These are phyloP conservation scores for Acipenser oxyrinchus DNA, from an alignment of 2,797 vertebrate species.

Conservation along the genomic window DNA sequence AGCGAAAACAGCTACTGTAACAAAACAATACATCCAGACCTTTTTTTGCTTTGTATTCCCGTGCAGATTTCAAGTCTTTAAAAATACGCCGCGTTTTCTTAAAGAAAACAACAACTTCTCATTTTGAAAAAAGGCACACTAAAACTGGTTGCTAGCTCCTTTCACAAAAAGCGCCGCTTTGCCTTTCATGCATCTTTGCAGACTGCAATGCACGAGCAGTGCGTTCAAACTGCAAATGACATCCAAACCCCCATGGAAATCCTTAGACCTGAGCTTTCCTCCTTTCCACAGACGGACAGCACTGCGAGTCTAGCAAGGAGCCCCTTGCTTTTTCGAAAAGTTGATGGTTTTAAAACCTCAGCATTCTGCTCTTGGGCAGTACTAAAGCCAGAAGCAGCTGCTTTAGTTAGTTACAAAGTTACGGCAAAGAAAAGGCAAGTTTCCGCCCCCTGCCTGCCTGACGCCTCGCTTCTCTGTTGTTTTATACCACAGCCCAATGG, in stretches of 20 bases:
- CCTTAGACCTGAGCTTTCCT: neutral
- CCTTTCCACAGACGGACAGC: too few species aligned
- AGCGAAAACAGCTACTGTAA: conserved; percentile 9
- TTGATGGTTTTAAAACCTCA: conserved; percentile 6
- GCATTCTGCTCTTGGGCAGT: too few species aligned
- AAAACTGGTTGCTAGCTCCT: neutral
- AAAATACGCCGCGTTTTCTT: neutral
- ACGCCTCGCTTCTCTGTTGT: conserved; percentile 15
- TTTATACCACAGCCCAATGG: conserved; percentile 14
- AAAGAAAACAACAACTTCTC: conserved; percentile 8
- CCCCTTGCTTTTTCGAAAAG: conserved; percentile 4
- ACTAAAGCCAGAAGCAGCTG: neutral
- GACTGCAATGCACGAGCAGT: conserved; percentile 10
- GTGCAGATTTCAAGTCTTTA: neutral
- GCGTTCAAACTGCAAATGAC: conserved; percentile 12
- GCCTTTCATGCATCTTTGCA: conserved; percentile 6
- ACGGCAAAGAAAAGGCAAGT: conserved; percentile 9
- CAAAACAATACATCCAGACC: conserved; percentile 22
- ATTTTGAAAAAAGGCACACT: neutral
- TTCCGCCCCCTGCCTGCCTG: conserved; percentile 23
- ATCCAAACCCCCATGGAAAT: conserved; percentile 14
- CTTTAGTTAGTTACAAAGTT: conserved; percentile 31
- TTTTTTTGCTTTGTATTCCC: conserved; percentile 6
- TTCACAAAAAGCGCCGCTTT: neutral
- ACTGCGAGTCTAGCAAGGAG: too few species aligned